Conservation (phyloP, 2,888 invertebrate genomes). For the Sminthurides aquaticus region DNA sequence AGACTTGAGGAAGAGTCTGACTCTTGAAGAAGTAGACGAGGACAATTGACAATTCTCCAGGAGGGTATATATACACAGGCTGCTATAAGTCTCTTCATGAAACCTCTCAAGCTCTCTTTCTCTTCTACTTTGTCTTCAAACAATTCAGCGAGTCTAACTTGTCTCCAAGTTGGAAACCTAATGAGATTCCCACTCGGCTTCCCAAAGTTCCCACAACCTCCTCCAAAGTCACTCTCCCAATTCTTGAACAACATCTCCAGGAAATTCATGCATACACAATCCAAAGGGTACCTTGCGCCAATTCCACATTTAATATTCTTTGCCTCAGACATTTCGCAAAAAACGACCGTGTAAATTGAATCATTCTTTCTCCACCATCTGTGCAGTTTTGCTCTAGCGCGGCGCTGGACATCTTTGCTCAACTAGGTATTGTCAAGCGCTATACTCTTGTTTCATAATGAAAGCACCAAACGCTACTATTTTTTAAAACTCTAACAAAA, state of each 20-base stretch:
- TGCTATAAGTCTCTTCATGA: neutral
- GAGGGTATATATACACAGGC: no score
- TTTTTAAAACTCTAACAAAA: no score
- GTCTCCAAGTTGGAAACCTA: neutral
- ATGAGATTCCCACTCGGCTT: neutral
- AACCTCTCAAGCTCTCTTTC: neutral
- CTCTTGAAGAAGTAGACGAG: neutral
- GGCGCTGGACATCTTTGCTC: no score
- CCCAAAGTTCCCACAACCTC: neutral
- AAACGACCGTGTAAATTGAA: neutral
- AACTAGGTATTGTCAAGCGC: no score
- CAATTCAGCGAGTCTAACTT: neutral
- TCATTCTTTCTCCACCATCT: neutral
- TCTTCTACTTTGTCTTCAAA: constrained; percentile 8
- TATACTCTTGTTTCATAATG: no score
- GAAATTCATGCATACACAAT: neutral
- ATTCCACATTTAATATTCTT: no score
- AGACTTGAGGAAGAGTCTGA: neutral
- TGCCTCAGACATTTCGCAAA: no score
- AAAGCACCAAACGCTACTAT: no score
- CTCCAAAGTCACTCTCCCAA: neutral
- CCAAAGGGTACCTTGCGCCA: no score
- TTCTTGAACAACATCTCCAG: neutral
- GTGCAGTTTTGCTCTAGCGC: neutral
- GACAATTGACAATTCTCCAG: no score